These are phyloP conservation scores for Phylloscopus whistleri DNA, from an alignment of 2,113 vertebrate species.

Conservation along the genomic window DNA sequence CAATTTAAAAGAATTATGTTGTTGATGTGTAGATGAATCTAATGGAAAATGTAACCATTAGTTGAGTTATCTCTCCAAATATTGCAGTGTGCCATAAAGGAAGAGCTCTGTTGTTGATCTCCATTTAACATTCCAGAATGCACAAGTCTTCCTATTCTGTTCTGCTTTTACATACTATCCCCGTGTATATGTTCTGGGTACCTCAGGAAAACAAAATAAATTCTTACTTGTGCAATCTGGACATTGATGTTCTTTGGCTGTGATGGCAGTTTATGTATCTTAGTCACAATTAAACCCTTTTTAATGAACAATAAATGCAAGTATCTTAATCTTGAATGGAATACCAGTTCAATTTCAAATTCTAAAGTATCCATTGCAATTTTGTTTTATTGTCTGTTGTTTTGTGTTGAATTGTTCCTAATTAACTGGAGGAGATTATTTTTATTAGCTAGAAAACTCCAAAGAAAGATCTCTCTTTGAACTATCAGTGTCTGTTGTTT, in stretches of 20 bases:
- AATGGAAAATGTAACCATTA: background rate
- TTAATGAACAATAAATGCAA: background rate
- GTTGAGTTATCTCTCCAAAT: background rate
- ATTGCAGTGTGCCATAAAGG: rapidly evolving
- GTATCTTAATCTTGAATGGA: background rate
- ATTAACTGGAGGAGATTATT: background rate
- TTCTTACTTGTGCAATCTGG: background rate
- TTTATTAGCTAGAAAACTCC: background rate
- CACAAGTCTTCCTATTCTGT: background rate
- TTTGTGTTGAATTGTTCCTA: background rate
- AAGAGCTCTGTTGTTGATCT: background rate
- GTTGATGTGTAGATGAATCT: background rate
- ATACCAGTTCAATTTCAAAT: background rate
- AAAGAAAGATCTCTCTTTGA: background rate
- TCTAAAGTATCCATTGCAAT: background rate
- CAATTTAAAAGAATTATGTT: background rate
- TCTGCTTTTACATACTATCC: background rate
- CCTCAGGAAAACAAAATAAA: background rate
- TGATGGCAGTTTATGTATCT: background rate
- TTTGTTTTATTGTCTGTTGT: background rate
- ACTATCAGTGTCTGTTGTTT: background rate
- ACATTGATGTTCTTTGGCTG: background rate
- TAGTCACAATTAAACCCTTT: background rate
- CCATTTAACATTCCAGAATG: background rate
- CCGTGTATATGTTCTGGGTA: background rate